phyloP scores from a whole-genome alignment of 2,888 invertebrate genomes.

The Crematogaster levior region DNA sequence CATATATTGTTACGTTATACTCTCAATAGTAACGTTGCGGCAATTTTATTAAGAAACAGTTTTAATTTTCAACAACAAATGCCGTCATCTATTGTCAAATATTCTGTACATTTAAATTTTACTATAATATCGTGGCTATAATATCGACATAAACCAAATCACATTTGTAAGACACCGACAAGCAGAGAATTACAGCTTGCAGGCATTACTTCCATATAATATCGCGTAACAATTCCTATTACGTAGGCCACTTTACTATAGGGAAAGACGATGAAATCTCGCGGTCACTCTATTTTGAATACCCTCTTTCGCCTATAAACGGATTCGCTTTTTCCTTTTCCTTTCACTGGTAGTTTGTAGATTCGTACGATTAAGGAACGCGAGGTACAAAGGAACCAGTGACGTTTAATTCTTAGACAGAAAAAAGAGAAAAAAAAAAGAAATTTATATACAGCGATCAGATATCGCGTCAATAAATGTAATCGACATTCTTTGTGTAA shows the following conservation, averaged over 20 bases:
- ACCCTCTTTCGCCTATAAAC: constrained; percentile 13
- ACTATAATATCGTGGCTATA: constrained; percentile 21
- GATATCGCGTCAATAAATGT: constrained; percentile 13
- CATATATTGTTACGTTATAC: not conserved
- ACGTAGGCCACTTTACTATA: not conserved
- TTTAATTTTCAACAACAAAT: not conserved
- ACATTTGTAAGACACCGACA: constrained; percentile 1
- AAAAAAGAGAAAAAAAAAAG: constrained; percentile 11
- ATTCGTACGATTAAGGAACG: constrained; percentile 31
- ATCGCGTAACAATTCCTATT: constrained; percentile 22
- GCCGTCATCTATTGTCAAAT: not conserved
- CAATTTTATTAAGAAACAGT: not conserved
- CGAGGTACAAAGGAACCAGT: constrained; percentile 33
- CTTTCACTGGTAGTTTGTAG: constrained; percentile 20
- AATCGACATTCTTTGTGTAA: constrained; percentile 40
- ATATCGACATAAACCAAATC: not conserved
- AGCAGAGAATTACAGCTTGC: not conserved
- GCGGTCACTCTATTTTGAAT: constrained; percentile 29
- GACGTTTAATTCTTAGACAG: constrained; percentile 7
- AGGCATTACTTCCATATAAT: constrained; percentile 1
- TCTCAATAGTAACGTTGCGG: not conserved
- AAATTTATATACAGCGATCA: constrained; percentile 44
- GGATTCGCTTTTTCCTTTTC: constrained; percentile 18
- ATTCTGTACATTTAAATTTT: constrained; percentile 14
- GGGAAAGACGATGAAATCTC: constrained; percentile 7